These are phyloP conservation scores for Silurus glanis DNA, from an alignment of 2,113 vertebrate species.

Conservation along the genomic window DNA sequence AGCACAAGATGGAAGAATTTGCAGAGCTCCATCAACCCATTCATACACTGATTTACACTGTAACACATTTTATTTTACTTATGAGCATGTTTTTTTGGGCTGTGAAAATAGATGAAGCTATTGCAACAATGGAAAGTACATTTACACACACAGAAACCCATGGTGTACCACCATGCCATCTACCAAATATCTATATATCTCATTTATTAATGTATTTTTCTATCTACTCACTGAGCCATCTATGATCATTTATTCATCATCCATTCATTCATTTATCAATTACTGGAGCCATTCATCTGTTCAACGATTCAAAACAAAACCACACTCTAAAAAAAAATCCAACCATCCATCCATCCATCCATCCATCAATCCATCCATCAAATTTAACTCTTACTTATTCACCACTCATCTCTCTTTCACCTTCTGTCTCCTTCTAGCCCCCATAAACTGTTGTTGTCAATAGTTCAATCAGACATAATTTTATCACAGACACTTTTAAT, in stretches of 20 bases:
- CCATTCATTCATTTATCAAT: background rate
- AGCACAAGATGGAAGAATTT: no score
- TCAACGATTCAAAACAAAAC: background rate
- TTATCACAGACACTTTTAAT: slow-evolving; percentile 31
- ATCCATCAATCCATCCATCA: background rate
- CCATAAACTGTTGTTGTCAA: slow-evolving; percentile 17
- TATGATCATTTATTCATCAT: background rate
- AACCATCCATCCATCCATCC: background rate
- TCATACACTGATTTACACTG: background rate
- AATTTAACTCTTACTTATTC: background rate
- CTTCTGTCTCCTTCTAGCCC: slow-evolving; percentile 3
- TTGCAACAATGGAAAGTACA: background rate
- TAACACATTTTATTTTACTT: background rate
- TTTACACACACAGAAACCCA: background rate
- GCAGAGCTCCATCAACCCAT: background rate
- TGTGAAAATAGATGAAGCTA: background rate
- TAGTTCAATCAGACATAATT: slow-evolving; percentile 40
- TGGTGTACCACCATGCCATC: background rate
- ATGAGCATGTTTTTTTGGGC: background rate
- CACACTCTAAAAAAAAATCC: background rate
- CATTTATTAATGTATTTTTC: background rate
- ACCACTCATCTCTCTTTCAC: background rate
- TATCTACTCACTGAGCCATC: background rate
- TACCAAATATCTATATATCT: background rate
- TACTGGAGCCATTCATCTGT: background rate